Conservation (phyloP, 2,797 vertebrate genomes). For the Enteromius unitaeniatus region DNA sequence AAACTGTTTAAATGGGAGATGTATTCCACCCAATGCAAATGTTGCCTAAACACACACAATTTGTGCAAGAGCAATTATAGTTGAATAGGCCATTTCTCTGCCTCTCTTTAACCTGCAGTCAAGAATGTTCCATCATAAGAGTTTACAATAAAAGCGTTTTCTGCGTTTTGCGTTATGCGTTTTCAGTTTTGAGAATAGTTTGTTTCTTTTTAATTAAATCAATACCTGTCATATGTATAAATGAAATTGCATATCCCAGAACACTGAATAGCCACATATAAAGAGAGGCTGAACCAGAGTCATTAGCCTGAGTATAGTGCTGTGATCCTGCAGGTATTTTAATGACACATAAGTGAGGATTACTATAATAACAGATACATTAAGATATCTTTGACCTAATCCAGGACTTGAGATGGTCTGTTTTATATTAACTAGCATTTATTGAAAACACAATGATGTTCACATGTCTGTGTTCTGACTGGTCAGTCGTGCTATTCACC, state of each 20-base stretch:
- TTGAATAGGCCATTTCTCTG: not conserved
- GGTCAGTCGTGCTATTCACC: not conserved
- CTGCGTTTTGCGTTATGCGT: no score
- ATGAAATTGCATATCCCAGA: not conserved
- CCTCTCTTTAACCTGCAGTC: constrained; percentile 1
- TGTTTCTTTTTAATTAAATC: not conserved
- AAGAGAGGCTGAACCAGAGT: not conserved
- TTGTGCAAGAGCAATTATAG: not conserved
- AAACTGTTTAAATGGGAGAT: not conserved
- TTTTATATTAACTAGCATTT: not conserved
- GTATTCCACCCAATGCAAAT: not conserved
- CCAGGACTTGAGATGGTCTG: not conserved
- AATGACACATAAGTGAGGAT: constrained; percentile 11
- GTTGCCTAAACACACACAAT: not conserved
- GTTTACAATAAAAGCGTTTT: not conserved
- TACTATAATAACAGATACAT: constrained; percentile 11
- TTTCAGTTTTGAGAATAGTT: not conserved
- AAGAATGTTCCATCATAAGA: not conserved
- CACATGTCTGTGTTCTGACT: not conserved
- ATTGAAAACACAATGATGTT: not conserved
- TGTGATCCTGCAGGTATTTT: not conserved
- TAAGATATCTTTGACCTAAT: constrained; percentile 3
- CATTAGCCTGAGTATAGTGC: not conserved
- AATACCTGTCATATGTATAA: not conserved
- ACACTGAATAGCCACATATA: not conserved